Conservation (phyloP, 2,888 invertebrate genomes). For the Archips crataeganus region DNA sequence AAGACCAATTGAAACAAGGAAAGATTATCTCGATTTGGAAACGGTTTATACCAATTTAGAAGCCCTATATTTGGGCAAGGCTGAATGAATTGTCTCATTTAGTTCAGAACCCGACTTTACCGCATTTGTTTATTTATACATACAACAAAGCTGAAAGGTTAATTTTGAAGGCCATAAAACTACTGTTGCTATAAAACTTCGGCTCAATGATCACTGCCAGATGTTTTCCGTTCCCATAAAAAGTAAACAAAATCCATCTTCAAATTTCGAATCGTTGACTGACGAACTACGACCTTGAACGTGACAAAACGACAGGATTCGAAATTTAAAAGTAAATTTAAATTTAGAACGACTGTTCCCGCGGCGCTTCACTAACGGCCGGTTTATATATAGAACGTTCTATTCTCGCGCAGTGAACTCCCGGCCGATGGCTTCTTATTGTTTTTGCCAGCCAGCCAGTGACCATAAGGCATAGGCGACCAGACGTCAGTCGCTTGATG, state of each 20-base stretch:
- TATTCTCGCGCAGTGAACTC: constrained; percentile 82
- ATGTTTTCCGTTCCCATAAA: constrained; percentile 57
- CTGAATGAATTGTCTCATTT: constrained; percentile 32
- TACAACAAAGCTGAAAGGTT: constrained; percentile 50
- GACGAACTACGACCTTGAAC: constrained; percentile 74
- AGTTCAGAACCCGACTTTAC: constrained; percentile 27
- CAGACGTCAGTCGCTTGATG: not conserved
- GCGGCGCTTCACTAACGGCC: constrained; percentile 79
- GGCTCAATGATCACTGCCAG: constrained; percentile 61
- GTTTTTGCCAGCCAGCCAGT: constrained; percentile 73
- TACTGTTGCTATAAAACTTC: constrained; percentile 52
- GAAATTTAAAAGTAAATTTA: constrained; percentile 72
- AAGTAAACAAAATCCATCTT: constrained; percentile 51
- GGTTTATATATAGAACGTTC: constrained; percentile 81
- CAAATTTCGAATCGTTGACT: constrained; percentile 50
- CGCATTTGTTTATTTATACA: constrained; percentile 24
- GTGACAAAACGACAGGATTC: constrained; percentile 77
- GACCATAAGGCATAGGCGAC: constrained; percentile 8
- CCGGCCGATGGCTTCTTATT: constrained; percentile 79
- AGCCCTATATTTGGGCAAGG: constrained; percentile 31
- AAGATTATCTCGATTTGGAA: constrained; percentile 34
- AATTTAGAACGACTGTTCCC: constrained; percentile 76
- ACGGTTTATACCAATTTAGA: constrained; percentile 32
- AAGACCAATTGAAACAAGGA: constrained; percentile 23
- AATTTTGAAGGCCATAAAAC: constrained; percentile 61